Evolutionary conservation across 2,113 vertebrate species (phyloP), one percentile per base, ranked within the genome.

Genomic region (Carassius gibelio): DNA sequence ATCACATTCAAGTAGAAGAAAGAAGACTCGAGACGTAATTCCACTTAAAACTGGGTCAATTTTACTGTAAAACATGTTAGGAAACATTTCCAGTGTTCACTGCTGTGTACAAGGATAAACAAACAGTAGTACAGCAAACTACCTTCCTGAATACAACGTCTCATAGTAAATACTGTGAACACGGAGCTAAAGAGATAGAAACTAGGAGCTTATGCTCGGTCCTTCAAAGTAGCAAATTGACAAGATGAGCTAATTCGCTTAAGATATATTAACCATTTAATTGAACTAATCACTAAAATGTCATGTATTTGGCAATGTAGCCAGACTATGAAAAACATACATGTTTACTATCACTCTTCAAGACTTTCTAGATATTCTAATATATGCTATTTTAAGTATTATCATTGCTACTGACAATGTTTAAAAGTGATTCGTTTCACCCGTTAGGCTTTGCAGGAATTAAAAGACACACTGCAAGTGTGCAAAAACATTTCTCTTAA

Each of bases 51-150:
- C 85, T 87, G 83, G 75, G 72, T 62, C 84, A 21, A 23, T 77
- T 88, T 93, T 92, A 93, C 61, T 93, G 82, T 52, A 84, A 86
- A 90, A 88, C 87, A 21, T 57, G 26, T 82, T 89, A 87, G 77
- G 85, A 91, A 92, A 86, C 21, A 68, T 86, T 84, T 86, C 84
- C 77, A 91, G 77, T 88, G 88, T 66, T 83, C 88, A 90, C 59
- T 76, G 89, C 75, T 91, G 72, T 88, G 85, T 45, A 89, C 88
- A 88, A 84, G 75, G 42, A 87, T 75, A 76, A 83, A 81, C 68
- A 84, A 42, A 87, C 75, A 88, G 83, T 84, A 21, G 82, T 75
- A 89, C 86, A 88, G 75, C 55, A 88, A 90, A 55, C 86, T 30
- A 36, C 57, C 82, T 88, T 13, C 75, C 87, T 86, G 72, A 57